phyloP scores from a whole-genome alignment of 2,888 invertebrate species.

The Drosophila formosana region DNA sequence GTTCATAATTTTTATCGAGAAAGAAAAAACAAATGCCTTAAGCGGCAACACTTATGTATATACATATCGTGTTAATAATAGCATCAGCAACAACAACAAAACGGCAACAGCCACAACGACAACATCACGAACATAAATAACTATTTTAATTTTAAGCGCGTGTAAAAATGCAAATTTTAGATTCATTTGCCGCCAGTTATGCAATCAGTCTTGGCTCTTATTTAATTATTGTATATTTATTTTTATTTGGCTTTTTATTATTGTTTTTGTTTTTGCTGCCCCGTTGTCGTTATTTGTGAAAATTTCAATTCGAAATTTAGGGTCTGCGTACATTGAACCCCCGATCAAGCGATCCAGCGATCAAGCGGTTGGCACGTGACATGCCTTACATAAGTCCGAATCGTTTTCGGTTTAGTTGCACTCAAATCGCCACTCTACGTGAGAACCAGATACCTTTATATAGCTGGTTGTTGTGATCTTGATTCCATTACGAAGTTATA shows the following conservation, averaged over 20 bases:
- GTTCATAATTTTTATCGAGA: conserved; percentile 27
- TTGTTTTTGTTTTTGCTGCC: background rate
- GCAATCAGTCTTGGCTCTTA: conserved; percentile 43
- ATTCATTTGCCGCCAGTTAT: conserved; percentile 37
- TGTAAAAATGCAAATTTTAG: conserved; percentile 53
- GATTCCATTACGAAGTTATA: background rate
- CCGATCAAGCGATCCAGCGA: background rate
- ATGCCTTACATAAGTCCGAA: conserved; percentile 18
- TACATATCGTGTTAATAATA: conserved; percentile 44
- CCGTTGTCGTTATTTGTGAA: conserved; percentile 18
- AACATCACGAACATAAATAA: conserved; percentile 20
- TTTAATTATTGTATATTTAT: conserved; percentile 34
- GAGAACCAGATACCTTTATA: background rate
- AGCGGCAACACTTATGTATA: conserved; percentile 19
- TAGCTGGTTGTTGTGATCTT: conserved; percentile 9
- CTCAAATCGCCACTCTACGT: background rate
- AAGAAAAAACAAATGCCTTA: conserved; percentile 12
- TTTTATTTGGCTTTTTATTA: conserved; percentile 2
- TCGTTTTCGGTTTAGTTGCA: background rate
- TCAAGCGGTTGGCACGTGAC: conserved; percentile 10
- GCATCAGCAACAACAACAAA: conserved; percentile 1
- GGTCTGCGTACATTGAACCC: conserved; percentile 39
- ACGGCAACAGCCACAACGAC: background rate
- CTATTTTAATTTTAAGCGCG: conserved; percentile 49
- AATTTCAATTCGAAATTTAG: conserved; percentile 34